A percentile compares a stretch with the other conserved stretches of the same genome.
Evolutionary conservation across 2,113 vertebrate genomes (phyloP).

Genomic region (Megaceryle torquata): DNA sequence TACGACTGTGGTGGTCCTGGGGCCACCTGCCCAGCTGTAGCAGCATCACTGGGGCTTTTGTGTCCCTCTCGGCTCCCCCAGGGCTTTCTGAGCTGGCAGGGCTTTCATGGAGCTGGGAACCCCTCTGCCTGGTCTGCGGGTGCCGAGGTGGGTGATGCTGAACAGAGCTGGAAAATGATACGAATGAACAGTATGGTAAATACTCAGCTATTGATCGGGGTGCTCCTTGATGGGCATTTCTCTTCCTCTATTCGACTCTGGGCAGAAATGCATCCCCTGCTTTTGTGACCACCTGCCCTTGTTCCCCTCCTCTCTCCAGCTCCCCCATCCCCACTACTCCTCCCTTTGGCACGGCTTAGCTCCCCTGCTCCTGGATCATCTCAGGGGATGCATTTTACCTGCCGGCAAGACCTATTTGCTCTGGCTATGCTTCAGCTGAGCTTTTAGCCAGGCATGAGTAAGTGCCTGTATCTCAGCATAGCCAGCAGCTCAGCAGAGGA

Average conservation of each 20-base stretch:
- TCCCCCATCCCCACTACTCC: background rate
- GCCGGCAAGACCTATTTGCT: background rate
- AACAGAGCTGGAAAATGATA: background rate
- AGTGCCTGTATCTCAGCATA: background rate
- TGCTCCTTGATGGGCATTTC: background rate
- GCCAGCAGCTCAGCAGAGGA: background rate
- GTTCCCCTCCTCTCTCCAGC: background rate
- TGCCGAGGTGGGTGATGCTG: background rate
- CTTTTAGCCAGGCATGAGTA: background rate
- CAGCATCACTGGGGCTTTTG: background rate
- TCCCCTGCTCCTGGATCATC: background rate
- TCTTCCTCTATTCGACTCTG: too few relatives aligned
- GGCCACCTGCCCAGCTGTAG: too few relatives aligned
- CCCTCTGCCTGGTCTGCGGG: background rate
- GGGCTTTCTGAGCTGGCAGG: background rate
- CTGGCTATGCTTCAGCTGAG: background rate
- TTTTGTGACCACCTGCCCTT: rapidly evolving
- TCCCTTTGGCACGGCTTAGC: background rate
- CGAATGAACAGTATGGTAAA: background rate
- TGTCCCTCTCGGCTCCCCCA: background rate
- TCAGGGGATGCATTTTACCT: background rate
- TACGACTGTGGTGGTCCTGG: background rate
- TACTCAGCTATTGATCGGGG: background rate
- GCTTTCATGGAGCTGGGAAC: background rate
- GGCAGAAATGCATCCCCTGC: background rate